These are phyloP conservation scores for Ridgeia piscesae DNA, from an alignment of 1,140 invertebrate genomes.

Conservation along the genomic window DNA sequence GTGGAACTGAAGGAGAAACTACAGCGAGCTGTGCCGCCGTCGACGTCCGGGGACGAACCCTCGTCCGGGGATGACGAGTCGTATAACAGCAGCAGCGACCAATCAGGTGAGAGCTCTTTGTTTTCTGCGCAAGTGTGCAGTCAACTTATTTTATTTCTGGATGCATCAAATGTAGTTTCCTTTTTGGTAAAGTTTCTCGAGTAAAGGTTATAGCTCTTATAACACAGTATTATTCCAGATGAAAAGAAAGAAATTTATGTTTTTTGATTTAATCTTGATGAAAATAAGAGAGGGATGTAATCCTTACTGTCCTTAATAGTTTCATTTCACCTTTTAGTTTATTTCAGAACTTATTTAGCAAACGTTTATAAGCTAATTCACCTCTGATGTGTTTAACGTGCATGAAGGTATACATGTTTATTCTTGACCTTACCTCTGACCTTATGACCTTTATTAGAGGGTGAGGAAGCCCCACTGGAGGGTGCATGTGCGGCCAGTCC, in stretches of 20 bases:
- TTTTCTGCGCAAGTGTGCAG: neutral
- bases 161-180: too few relatives aligned
- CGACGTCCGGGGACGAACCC: neutral
- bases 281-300: neutral
- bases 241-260: neutral
- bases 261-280: neutral
- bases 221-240: neutral
- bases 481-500: neutral
- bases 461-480: neutral
- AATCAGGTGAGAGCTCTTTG: neutral
- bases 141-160: too few relatives aligned
- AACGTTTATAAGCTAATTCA: too few relatives aligned
- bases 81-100: neutral
- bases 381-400: too few relatives aligned
- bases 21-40: neutral
- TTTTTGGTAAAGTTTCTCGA: too few relatives aligned
- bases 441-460: neutral
- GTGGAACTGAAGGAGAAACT: neutral
- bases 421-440: neutral
- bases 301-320: neutral
- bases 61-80: neutral
- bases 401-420: neutral
- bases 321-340: too few relatives aligned
- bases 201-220: neutral
- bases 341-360: too few relatives aligned